phyloP scores from a whole-genome alignment of 2,888 invertebrate species.

The Pterostichus niger region DNA sequence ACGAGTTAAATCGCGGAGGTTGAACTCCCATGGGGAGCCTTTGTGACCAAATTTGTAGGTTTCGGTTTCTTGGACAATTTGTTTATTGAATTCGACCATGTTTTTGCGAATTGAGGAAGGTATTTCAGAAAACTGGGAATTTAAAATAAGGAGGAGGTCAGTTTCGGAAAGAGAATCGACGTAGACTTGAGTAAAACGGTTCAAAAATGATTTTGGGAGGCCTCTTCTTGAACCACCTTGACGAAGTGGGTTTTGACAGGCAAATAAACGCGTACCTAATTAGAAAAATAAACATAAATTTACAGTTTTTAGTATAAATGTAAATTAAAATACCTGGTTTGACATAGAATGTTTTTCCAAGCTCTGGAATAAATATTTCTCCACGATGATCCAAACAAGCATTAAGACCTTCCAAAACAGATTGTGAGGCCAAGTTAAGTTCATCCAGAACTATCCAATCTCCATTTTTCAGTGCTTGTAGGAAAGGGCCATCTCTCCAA shows the following conservation, averaged over 20 bases:
- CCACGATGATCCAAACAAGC: slow-evolving; percentile 99
- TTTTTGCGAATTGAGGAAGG: slow-evolving; percentile 81
- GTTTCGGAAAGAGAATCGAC: slow-evolving; percentile 82
- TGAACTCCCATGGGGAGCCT: slow-evolving; percentile 98
- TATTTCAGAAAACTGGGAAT: slow-evolving; percentile 83
- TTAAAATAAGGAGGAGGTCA: slow-evolving; percentile 85
- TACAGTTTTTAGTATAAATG: background rate
- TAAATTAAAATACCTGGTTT: slow-evolving; percentile 75
- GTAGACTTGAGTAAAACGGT: slow-evolving; percentile 96
- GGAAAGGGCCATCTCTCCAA: slow-evolving; percentile 97
- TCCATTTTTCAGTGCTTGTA: slow-evolving; percentile 94
- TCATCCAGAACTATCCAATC: slow-evolving; percentile 99
- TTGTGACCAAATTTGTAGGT: slow-evolving; percentile 86
- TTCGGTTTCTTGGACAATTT: slow-evolving; percentile 83
- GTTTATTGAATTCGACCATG: slow-evolving; percentile 90
- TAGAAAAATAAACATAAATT: slow-evolving; percentile 39
- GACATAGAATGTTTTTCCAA: slow-evolving; percentile 91
- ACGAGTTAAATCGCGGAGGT: slow-evolving; percentile 94
- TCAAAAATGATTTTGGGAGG: slow-evolving; percentile 97
- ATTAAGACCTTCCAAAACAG: slow-evolving; percentile 98
- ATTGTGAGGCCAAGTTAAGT: slow-evolving; percentile 98
- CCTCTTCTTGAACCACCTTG: slow-evolving; percentile 98
- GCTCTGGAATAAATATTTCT: slow-evolving; percentile 96
- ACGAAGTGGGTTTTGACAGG: slow-evolving; percentile 97
- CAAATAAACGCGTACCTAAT: slow-evolving; percentile 91